Percentiles rank a stretch among this genome's conserved stretches.
These are phyloP conservation scores for Anthonomus grandis DNA, from an alignment of 1,140 invertebrate genomes.

Conservation along the genomic window DNA sequence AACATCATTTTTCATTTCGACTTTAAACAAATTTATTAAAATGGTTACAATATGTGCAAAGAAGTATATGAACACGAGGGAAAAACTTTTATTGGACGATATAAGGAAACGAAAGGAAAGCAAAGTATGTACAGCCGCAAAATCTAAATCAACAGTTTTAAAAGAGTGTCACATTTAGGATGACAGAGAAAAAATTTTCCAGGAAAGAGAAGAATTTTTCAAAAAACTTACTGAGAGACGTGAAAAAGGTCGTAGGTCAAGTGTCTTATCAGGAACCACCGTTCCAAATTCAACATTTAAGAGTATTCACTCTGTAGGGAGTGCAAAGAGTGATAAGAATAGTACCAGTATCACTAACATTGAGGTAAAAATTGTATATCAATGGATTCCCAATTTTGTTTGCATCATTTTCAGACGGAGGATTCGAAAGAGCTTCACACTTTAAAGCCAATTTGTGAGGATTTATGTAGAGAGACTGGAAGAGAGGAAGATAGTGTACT, in stretches of 20 bases:
- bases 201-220: conserved; percentile 10
- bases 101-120: background rate
- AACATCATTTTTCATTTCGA: background rate
- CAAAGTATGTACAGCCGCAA: background rate
- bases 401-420: too few relatives aligned
- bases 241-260: background rate
- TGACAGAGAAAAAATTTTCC: too few relatives aligned
- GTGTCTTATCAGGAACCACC: conserved; percentile 17
- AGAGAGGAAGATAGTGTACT: too few relatives aligned
- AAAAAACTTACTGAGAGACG: conserved; percentile 3
- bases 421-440: too few relatives aligned
- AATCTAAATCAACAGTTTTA: background rate
- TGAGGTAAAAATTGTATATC: background rate
- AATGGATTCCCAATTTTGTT: background rate
- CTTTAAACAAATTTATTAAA: too few relatives aligned
- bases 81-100: background rate
- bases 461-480: too few relatives aligned
- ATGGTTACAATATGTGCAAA: background rate
- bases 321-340: background rate
- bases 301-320: background rate
- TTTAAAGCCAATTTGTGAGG: too few relatives aligned
- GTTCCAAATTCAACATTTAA: conserved; percentile 25
- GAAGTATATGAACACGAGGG: background rate
- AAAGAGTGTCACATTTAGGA: too few relatives aligned
- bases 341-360: background rate